These are phyloP conservation scores for Argya squamiceps DNA, from an alignment of 2,797 vertebrate species.

Conservation along the genomic window DNA sequence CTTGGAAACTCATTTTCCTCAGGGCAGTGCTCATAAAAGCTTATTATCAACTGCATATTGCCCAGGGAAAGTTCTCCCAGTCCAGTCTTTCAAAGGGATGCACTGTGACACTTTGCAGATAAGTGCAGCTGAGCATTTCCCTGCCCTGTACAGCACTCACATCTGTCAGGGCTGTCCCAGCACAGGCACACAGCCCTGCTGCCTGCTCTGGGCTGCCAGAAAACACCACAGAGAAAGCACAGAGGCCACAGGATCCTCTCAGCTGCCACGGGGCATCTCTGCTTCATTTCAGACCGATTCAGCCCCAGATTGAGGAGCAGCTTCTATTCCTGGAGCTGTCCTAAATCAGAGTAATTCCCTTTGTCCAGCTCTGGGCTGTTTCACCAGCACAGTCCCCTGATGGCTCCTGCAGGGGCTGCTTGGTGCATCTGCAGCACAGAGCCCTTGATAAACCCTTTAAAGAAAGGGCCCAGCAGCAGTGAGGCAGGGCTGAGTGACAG, in stretches of 20 bases:
- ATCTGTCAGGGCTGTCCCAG: not conserved
- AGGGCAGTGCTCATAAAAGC: not conserved
- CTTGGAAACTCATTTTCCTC: not conserved
- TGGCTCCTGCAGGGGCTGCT: not conserved
- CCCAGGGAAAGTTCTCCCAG: not conserved
- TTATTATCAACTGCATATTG: not conserved
- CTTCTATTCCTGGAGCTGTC: not conserved
- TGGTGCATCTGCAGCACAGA: not conserved
- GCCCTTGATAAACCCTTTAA: not conserved
- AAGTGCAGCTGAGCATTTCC: not conserved
- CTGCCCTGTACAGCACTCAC: not conserved
- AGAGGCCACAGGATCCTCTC: not conserved
- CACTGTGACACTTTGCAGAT: not conserved
- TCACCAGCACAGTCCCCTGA: not conserved
- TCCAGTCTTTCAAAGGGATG: not conserved
- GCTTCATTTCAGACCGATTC: not conserved
- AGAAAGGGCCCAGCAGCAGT: not conserved
- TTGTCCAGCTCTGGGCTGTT: not conserved
- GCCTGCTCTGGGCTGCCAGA: not conserved
- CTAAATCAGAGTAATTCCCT: not conserved
- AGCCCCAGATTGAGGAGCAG: not conserved
- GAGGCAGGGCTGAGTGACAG: not conserved
- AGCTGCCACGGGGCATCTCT: not conserved
- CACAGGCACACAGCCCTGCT: not conserved
- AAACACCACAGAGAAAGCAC: not conserved